phyloP scores from a whole-genome alignment of 2,797 vertebrate genomes.

The Odontamblyopus rebecca region DNA sequence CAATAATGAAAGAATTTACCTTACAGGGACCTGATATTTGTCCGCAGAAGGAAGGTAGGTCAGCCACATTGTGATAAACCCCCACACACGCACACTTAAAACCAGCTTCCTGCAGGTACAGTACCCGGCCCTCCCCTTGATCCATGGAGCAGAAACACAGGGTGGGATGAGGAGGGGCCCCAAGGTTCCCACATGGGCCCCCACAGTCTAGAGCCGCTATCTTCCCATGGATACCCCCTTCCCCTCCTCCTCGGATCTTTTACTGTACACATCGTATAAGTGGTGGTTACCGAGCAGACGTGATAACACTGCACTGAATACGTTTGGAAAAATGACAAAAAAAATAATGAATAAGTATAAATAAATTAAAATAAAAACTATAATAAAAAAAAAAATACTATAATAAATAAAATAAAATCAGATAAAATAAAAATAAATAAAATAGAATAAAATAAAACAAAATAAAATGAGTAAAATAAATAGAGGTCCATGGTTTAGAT shows the following conservation, averaged over 20 bases:
- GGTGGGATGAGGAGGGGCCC: constrained; percentile 67
- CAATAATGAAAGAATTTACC: too few relatives aligned
- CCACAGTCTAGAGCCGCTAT: constrained; percentile 73
- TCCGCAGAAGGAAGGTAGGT: too few relatives aligned
- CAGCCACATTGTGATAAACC: background rate
- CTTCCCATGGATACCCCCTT: constrained; percentile 6
- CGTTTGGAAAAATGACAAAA: background rate
- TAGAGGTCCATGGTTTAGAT: too few relatives aligned
- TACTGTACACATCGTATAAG: constrained; percentile 40
- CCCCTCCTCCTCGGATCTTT: constrained; percentile 1
- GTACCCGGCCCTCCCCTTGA: constrained; percentile 81
- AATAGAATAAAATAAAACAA: too few relatives aligned
- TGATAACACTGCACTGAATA: background rate
- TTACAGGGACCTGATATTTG: too few relatives aligned
- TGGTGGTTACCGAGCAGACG: constrained; percentile 18
- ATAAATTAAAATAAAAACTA: too few relatives aligned
- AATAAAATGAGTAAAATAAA: too few relatives aligned
- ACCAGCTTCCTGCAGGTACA: constrained; percentile 74
- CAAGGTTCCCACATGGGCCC: constrained; percentile 85
- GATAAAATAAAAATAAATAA: too few relatives aligned
- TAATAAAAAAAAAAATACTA: too few relatives aligned
- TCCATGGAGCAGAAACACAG: constrained; percentile 86
- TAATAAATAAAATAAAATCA: background rate
- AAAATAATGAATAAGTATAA: background rate
- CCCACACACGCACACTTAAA: background rate